Percentiles rank a stretch among this genome's conserved stretches.
Evolutionary conservation across 23 tunicate species (phyloP).

Genomic region (Ascidia mentula): DNA sequence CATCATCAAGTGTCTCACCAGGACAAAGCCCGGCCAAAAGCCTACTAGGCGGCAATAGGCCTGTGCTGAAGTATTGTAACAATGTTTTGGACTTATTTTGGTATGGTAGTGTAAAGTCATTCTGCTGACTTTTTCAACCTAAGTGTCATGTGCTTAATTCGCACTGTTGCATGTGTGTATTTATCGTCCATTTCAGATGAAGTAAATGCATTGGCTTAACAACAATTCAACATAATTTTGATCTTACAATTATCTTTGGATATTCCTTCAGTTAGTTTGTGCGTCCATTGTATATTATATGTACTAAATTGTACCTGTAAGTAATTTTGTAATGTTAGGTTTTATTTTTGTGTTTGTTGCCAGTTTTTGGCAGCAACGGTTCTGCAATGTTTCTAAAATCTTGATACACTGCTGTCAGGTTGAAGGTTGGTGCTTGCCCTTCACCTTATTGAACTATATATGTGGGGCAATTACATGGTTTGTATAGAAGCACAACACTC

Average conservation of each 20-base stretch:
- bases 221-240: too few relatives aligned
- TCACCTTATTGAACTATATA: too few relatives aligned
- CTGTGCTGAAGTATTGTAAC: constrained; percentile 5
- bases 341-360: background rate
- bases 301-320: background rate
- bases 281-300: background rate
- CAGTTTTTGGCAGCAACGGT: constrained; percentile 9
- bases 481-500: too few relatives aligned
- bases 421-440: too few relatives aligned
- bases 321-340: constrained; percentile 2
- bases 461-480: too few relatives aligned
- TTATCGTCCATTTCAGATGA: background rate
- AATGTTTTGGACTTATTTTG: background rate
- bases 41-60: constrained; percentile 34
- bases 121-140: background rate
- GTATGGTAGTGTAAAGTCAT: constrained; percentile 12
- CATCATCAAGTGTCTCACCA: constrained; percentile 57
- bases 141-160: background rate
- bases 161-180: background rate
- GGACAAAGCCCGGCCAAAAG: constrained; percentile 58
- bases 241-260: too few relatives aligned
- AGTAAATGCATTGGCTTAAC: too few relatives aligned
- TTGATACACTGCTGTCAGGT: too few relatives aligned
- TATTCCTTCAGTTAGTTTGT: too few relatives aligned
- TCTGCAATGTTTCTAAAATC: too few relatives aligned